Evolutionary conservation across 2,113 vertebrate species (phyloP), one percentile per base, ranked within the genome.

Genomic region (Myrmophylax atrothorax): DNA sequence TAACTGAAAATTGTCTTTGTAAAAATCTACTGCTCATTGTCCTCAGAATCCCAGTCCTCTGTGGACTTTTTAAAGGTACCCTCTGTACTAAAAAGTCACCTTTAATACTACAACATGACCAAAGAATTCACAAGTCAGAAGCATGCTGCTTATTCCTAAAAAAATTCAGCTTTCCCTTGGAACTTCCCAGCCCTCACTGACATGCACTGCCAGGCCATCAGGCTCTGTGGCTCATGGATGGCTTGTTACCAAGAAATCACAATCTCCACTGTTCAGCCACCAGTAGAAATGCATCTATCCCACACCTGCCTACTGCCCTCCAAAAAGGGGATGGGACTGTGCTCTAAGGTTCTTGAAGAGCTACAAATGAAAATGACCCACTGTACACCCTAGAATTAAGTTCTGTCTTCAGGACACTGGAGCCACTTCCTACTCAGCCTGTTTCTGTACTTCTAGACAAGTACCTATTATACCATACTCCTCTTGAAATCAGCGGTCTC

Each of bases 241-340:
- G 12, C 7, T 63, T 59, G 25, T 17, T 42, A 67, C 66, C 22
- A 46, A 85, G 47, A 85, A 75, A 76, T 64, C 16, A 24, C 29
- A 50, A 5, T 66, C 52, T 35, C 17, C 0, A 3, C 40, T 37
- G 22, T 37, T 82, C 25, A 70, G 33, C 25, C 63, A 59, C 52
- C 24, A 72, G 38, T 11, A 68, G 42, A 59, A 82, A n/a, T 10
- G 22, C 22, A 29, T 33, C 55, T 23, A 68, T 4, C 24, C 49
- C 22, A 72, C 0, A 0, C 10, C 2, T 0, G 24, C 47, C 60
- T 15, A 31, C 22, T 4, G 6, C 42, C 56, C 28, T 40, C 46
- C 47, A 84, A 49, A 64, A 80, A 44, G 22, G 10, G 24, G 7
- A 63, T 28, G 47, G 15, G n/a, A 60, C 60, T n/a, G 59, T 33